Evolutionary conservation across 92 coral and sea anemone species (phyloP), one percentile per base, ranked within the genome.

Genomic region (Palythoa caribaeorum): DNA sequence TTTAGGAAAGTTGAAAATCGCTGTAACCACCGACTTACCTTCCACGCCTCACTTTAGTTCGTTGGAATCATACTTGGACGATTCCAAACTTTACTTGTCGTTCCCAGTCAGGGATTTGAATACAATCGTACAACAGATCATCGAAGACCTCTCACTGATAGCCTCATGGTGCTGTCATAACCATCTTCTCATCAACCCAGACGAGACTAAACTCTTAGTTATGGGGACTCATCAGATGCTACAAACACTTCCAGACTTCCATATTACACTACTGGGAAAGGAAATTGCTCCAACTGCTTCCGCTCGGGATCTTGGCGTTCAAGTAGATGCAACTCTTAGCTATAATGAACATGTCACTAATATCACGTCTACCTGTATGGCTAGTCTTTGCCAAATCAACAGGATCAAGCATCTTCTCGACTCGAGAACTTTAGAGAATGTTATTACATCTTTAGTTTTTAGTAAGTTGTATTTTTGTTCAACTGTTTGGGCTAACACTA

Each of bases 381-480:
- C 28, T 28, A 28, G 28, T 28, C 28, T 28, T 79, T 4, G 71
- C 35, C 78, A 71, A 68, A 83, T 83, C 50, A 84, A 71, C 28
- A 84, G 79, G 47, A 66, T 83, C 53, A 83, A 83, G 37, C 77
- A 83, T 66, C 87, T 83, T 66, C 87, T 60, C 10, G 87, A 63
- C 87, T 83, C 55, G 76, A 83, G 87, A 85, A 85, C 88, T 73
- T 71, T 84, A 71, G 79, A 74, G 68, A 84, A 84, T 5, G 79
- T 74, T 84, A 71, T 71, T 84, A 84, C 79, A 84, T 81, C 90
- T 71, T 54, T 86, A 78, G 93, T 90, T 38, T 80, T 87, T 74
- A 87, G 88, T 68, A 77, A 52, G 84, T 57, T 75, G 70, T 90
- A 76, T 69, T 90, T 74, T 71, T 78, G 83, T 68, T 90, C 92